Conservation (phyloP, 2,888 invertebrate species). For the Erebia ligea region DNA sequence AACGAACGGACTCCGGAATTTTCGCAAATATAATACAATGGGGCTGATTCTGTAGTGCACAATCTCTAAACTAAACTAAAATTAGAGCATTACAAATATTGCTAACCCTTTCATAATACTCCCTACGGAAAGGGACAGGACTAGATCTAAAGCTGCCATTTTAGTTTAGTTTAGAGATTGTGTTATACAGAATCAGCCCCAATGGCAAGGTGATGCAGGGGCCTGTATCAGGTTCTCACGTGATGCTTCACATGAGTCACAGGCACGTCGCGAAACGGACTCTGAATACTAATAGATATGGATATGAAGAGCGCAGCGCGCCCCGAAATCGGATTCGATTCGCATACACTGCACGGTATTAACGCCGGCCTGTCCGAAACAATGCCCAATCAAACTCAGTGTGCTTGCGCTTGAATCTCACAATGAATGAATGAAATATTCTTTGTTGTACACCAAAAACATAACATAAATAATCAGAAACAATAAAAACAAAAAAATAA, state of each 20-base stretch:
- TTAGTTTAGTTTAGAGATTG: too few relatives aligned
- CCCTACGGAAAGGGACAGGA: too few relatives aligned
- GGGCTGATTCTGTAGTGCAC: too few relatives aligned
- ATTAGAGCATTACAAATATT: too few relatives aligned
- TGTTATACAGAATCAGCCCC: too few relatives aligned
- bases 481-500: too few relatives aligned
- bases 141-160: too few relatives aligned
- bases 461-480: too few relatives aligned
- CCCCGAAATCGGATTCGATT: slow-evolving; percentile 72
- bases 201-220: slow-evolving; percentile 45
- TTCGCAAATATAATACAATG: slow-evolving; percentile 39
- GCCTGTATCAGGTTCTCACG: slow-evolving; percentile 58
- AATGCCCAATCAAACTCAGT: slow-evolving; percentile 74
- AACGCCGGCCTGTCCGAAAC: slow-evolving; percentile 60
- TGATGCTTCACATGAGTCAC: slow-evolving; percentile 65
- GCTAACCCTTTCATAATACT: too few relatives aligned
- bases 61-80: too few relatives aligned
- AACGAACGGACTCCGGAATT: slow-evolving; percentile 39
- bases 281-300: slow-evolving; percentile 66
- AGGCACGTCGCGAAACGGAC: slow-evolving; percentile 59
- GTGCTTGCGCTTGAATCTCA: slow-evolving; percentile 39
- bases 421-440: too few relatives aligned
- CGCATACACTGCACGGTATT: slow-evolving; percentile 63
- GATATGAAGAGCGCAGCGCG: slow-evolving; percentile 56
- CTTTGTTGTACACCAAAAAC: too few relatives aligned